Percentiles rank a stretch among this genome's conserved stretches.
phyloP scores from a whole-genome alignment of 1,140 invertebrate species.

The Drosophila santomea region DNA sequence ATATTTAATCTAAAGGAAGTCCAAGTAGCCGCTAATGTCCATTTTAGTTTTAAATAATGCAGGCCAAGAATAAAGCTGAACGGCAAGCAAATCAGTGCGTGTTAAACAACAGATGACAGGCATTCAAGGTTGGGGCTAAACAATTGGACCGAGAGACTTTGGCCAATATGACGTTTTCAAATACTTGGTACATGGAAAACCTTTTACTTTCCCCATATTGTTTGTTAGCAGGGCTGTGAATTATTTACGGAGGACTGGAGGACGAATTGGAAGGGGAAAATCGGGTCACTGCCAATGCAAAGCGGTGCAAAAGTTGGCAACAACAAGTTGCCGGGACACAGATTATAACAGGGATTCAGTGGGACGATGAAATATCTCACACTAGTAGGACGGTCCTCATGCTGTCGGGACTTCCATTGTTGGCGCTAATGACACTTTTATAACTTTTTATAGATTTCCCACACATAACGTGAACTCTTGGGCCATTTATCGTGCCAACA shows the following conservation, averaged over 20 bases:
- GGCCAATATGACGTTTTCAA: slow-evolving; percentile 33
- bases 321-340: slow-evolving; percentile 36
- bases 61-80: slow-evolving; percentile 23
- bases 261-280: slow-evolving; percentile 6
- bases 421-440: slow-evolving; percentile 81
- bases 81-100: slow-evolving; percentile 22
- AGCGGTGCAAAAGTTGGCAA: slow-evolving; percentile 23
- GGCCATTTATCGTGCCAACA: slow-evolving; percentile 70
- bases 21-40: slow-evolving; percentile 28
- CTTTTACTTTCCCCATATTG: slow-evolving; percentile 50
- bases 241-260: slow-evolving; percentile 11
- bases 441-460: slow-evolving; percentile 83
- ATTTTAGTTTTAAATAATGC: slow-evolving; percentile 60
- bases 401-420: slow-evolving; percentile 59
- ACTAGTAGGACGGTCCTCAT: slow-evolving; percentile 20
- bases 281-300: slow-evolving; percentile 34
- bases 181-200: slow-evolving; percentile 51
- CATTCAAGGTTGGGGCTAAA: slow-evolving; percentile 27
- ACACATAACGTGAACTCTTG: slow-evolving; percentile 74
- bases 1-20: slow-evolving; percentile 12
- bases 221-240: slow-evolving; percentile 31
- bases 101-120: slow-evolving; percentile 46
- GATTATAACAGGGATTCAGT: slow-evolving; percentile 54
- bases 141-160: slow-evolving; percentile 6
- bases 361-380: slow-evolving; percentile 14